Percentiles rank a stretch among this genome's conserved stretches.
Evolutionary conservation across 2,888 invertebrate genomes (phyloP).

Genomic region (Drosophila mettleri): DNA sequence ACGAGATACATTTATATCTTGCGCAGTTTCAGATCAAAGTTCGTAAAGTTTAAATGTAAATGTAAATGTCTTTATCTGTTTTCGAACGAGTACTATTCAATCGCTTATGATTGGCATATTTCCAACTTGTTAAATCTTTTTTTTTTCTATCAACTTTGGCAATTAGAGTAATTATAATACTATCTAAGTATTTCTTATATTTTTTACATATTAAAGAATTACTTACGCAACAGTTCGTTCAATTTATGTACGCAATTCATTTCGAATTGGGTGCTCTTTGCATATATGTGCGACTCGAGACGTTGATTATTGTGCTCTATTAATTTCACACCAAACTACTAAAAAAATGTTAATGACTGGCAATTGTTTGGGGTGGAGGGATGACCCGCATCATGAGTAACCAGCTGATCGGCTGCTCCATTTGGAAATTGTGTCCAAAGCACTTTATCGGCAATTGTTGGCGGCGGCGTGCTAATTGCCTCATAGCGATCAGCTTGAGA

Average conservation of each 20-base stretch:
- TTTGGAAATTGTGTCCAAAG: constrained; percentile 31
- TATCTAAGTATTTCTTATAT: neutral
- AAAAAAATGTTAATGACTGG: constrained; percentile 68
- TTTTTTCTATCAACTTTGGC: neutral
- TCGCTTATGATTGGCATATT: too few species aligned
- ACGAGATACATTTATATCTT: too few species aligned
- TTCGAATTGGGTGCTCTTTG: constrained; percentile 43
- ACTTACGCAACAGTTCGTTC: neutral
- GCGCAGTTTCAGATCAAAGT: too few species aligned
- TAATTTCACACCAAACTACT: constrained; percentile 72
- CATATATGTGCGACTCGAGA: constrained; percentile 58
- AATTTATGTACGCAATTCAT: constrained; percentile 1
- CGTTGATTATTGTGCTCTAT: constrained; percentile 51
- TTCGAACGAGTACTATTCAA: too few species aligned
- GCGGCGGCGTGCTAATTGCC: constrained; percentile 59
- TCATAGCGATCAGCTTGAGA: constrained; percentile 18
- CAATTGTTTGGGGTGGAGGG: constrained; percentile 28
- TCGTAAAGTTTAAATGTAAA: too few species aligned
- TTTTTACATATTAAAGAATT: neutral
- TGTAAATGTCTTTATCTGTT: too few species aligned
- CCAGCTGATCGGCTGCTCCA: constrained; percentile 51
- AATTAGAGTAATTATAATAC: too few species aligned
- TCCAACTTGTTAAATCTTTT: neutral
- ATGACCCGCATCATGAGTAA: constrained; percentile 15
- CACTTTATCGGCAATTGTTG: constrained; percentile 54